These are phyloP conservation scores for Rhinoderma darwinii DNA, from an alignment of 2,113 vertebrate genomes.

Conservation along the genomic window DNA sequence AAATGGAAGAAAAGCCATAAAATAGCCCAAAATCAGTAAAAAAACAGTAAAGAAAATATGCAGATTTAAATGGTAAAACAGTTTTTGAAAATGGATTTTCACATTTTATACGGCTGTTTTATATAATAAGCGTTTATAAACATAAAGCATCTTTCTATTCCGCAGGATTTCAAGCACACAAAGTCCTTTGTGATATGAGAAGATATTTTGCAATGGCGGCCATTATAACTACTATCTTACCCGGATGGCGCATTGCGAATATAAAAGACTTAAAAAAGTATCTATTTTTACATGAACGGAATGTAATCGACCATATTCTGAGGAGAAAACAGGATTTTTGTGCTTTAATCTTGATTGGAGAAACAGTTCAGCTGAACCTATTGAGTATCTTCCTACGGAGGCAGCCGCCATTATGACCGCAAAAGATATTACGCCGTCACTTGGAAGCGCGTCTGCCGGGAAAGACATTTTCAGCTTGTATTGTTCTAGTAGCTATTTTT, in stretches of 20 bases:
- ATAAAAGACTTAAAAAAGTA: constrained; percentile 42
- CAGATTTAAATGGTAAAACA: too few species aligned
- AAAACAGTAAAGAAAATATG: too few species aligned
- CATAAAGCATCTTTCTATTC: constrained; percentile 53
- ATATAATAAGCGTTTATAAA: too few species aligned
- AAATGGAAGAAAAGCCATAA: too few species aligned
- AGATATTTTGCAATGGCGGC: constrained; percentile 58
- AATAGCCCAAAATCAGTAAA: too few species aligned
- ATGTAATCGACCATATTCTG: constrained; percentile 25
- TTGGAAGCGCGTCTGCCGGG: neutral
- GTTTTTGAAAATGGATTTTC: too few species aligned
- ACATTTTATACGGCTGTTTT: too few species aligned
- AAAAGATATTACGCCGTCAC: neutral
- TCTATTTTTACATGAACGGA: constrained; percentile 53
- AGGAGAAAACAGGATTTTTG: neutral
- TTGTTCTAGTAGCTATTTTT: constrained; percentile 13
- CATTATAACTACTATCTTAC: neutral
- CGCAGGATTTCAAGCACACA: constrained; percentile 96
- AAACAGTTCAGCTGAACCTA: neutral
- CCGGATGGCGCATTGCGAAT: constrained; percentile 22
- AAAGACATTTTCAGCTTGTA: neutral
- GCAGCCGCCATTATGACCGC: neutral
- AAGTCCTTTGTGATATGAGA: constrained; percentile 97
- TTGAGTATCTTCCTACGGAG: neutral
- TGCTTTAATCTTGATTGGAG: constrained; percentile 15